Percentiles rank a stretch among this genome's conserved stretches.
Evolutionary conservation across 2,113 vertebrate species (phyloP).

Genomic region (Lophochroa leadbeateri): DNA sequence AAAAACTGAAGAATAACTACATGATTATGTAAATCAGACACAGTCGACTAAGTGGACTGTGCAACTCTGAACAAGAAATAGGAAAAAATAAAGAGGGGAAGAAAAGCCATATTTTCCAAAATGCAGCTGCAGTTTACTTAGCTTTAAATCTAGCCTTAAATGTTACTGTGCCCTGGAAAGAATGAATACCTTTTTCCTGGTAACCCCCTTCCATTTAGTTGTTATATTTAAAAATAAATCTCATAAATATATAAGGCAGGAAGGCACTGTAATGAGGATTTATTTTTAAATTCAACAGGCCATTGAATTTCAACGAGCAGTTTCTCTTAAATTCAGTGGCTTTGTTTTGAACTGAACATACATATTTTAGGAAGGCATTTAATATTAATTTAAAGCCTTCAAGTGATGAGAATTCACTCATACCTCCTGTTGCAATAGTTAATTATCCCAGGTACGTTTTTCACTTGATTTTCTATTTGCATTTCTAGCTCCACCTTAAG

Average conservation of each 20-base stretch:
- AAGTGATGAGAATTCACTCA: slow-evolving; percentile 28
- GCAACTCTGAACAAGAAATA: slow-evolving; percentile 25
- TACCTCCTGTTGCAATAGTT: slow-evolving; percentile 42
- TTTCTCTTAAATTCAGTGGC: slow-evolving; percentile 31
- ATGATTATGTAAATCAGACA: slow-evolving; percentile 58
- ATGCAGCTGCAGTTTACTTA: slow-evolving; percentile 15
- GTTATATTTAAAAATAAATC: not conserved
- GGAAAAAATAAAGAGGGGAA: not conserved
- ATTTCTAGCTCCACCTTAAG: slow-evolving; percentile 55
- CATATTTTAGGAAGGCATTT: slow-evolving; percentile 32
- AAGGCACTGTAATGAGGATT: slow-evolving; percentile 25
- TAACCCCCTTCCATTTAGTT: not conserved
- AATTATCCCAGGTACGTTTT: slow-evolving; percentile 48
- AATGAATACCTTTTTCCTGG: not conserved
- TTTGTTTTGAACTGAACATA: slow-evolving; percentile 46
- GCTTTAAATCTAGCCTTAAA: slow-evolving; percentile 15
- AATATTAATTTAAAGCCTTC: slow-evolving; percentile 52
- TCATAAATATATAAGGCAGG: slow-evolving; percentile 21
- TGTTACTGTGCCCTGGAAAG: not conserved
- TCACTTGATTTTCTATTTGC: slow-evolving; percentile 57
- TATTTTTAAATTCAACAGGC: slow-evolving; percentile 46
- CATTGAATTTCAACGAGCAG: slow-evolving; percentile 8
- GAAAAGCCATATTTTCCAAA: not conserved
- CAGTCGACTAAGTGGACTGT: slow-evolving; percentile 16
- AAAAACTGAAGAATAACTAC: slow-evolving; percentile 53